Percentiles rank a stretch among this genome's conserved stretches.
These are phyloP conservation scores for Regulus satrapa DNA, from an alignment of 2,113 vertebrate species.

Conservation along the genomic window DNA sequence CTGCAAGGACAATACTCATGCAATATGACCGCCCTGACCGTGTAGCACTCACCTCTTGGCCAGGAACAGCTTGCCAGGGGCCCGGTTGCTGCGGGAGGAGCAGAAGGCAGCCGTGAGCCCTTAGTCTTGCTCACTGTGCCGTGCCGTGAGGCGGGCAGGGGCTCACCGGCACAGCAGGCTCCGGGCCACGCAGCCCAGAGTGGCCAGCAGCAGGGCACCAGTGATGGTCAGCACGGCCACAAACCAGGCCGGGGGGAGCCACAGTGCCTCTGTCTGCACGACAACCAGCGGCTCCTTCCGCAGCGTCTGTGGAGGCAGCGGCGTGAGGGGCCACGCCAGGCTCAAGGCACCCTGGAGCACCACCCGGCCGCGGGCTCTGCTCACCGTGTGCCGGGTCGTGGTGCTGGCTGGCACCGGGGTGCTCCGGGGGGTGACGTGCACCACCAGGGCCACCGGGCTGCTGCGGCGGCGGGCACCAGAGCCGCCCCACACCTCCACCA, in stretches of 20 bases:
- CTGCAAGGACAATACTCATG: rapidly evolving
- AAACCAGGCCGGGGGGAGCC: constrained; percentile 75
- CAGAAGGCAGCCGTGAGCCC: background rate
- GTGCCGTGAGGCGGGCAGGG: rapidly evolving
- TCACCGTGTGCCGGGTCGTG: constrained; percentile 38
- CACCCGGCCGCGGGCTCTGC: rapidly evolving
- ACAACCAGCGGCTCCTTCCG: constrained; percentile 26
- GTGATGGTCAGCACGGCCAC: constrained; percentile 69
- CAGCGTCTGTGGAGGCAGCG: background rate
- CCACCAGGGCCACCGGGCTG: constrained; percentile 60
- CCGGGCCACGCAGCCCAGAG: constrained; percentile 31
- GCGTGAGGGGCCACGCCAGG: background rate
- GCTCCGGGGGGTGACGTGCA: constrained; percentile 58
- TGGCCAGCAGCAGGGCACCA: constrained; percentile 38
- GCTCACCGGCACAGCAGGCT: constrained; percentile 53
- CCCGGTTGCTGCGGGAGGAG: background rate
- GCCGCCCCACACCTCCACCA: constrained; percentile 56
- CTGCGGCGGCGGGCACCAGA: background rate
- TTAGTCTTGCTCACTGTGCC: rapidly evolving
- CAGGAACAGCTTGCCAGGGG: background rate
- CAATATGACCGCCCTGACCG: rapidly evolving
- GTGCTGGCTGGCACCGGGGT: constrained; percentile 11
- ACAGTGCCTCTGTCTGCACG: background rate
- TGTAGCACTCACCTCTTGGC: background rate
- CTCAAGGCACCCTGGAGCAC: rapidly evolving